Percentiles rank a stretch among this genome's conserved stretches.
phyloP scores from a whole-genome alignment of 2,113 vertebrate species.

The Mandrillus leucophaeus region DNA sequence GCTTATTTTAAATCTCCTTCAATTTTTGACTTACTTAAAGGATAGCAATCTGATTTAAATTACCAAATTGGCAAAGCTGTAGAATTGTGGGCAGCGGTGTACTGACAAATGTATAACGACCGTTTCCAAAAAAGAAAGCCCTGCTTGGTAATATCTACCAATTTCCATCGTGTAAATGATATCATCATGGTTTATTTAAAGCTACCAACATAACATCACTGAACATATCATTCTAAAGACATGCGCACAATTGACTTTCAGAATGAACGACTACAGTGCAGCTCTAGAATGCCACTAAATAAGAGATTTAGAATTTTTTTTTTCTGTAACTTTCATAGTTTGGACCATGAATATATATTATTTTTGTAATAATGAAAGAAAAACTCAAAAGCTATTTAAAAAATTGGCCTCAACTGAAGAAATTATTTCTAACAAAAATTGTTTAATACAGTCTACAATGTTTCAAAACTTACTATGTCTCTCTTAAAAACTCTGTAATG shows the following conservation, averaged over 20 bases:
- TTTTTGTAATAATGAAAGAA: constrained; percentile 36
- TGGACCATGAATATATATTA: neutral
- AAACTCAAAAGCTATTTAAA: constrained; percentile 14
- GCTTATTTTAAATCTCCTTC: neutral
- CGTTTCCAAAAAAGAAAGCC: neutral
- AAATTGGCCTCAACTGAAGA: neutral
- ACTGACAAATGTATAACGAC: neutral
- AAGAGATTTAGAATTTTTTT: neutral
- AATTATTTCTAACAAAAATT: constrained; percentile 17
- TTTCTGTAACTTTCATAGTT: constrained; percentile 4
- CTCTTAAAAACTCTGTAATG: neutral
- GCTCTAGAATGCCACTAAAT: neutral
- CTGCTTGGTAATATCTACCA: neutral
- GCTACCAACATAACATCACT: neutral
- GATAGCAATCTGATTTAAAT: constrained; percentile 27
- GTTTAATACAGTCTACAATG: neutral
- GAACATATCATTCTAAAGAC: neutral
- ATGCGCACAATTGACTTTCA: neutral
- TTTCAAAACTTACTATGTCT: neutral
- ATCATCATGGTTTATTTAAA: neutral
- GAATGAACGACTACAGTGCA: neutral
- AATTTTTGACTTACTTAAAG: constrained; percentile 34
- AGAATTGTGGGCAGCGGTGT: neutral
- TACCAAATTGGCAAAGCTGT: neutral
- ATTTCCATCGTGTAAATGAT: constrained; percentile 19